Conservation (phyloP, 2,113 vertebrate species). For the Ranitomeya variabilis region DNA sequence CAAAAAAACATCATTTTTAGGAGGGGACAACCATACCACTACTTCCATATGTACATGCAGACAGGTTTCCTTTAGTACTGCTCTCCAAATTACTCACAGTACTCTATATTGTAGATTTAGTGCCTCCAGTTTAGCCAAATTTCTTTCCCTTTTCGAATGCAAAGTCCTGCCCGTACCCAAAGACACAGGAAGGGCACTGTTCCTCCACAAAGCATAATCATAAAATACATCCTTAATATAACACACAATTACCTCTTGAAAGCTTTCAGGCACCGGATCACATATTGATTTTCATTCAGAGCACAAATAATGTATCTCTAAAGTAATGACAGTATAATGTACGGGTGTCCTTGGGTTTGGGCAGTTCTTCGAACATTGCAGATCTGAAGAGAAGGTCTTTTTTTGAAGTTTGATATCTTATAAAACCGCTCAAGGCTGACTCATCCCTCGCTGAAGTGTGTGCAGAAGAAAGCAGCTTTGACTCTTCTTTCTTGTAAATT, state of each 20-base stretch:
- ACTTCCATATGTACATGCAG: no score
- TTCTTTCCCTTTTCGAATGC: neutral
- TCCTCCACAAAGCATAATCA: neutral
- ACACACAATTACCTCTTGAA: slow-evolving; percentile 7
- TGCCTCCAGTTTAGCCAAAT: neutral
- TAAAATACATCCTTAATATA: slow-evolving; percentile 10
- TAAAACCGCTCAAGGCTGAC: neutral
- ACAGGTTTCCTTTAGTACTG: no score
- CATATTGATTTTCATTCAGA: slow-evolving; percentile 23
- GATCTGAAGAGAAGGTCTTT: neutral
- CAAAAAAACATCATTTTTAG: no score
- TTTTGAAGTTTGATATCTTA: neutral
- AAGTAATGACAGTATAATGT: neutral
- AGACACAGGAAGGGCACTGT: slow-evolving; percentile 14
- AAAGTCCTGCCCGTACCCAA: neutral
- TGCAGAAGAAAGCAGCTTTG: neutral
- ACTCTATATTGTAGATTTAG: neutral
- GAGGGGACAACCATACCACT: no score
- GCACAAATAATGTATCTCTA: neutral
- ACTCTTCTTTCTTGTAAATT: neutral
- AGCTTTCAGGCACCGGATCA: slow-evolving; percentile 10
- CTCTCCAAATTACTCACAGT: neutral
- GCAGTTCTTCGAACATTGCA: neutral
- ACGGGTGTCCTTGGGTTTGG: neutral
- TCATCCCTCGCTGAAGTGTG: neutral